Conservation (phyloP, 2,888 invertebrate species). For the Eristalis arbustorum region DNA sequence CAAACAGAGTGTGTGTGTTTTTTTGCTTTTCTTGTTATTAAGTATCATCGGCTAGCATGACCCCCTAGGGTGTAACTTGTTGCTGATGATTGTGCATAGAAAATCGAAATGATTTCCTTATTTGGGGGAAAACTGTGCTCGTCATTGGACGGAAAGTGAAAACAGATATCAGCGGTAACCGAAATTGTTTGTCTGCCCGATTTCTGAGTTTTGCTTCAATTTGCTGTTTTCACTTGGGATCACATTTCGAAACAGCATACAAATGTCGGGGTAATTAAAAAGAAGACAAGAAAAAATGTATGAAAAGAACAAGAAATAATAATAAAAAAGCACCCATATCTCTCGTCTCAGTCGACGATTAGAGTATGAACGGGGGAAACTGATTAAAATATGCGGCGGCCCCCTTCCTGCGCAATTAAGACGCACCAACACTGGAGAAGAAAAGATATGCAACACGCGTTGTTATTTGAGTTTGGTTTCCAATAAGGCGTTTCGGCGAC, state of each 20-base stretch:
- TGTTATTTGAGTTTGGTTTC: neutral
- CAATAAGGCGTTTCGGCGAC: neutral
- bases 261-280: conserved; percentile 18
- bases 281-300: neutral
- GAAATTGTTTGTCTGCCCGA: neutral
- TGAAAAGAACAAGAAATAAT: neutral
- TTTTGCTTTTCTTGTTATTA: neutral
- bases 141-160: conserved; percentile 15
- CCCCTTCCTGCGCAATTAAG: conserved; percentile 18
- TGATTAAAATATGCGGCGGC: conserved; percentile 39
- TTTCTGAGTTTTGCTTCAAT: neutral
- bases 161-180: neutral
- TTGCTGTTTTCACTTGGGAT: conserved; percentile 5
- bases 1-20: conserved; percentile 15
- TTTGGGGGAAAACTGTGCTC: conserved; percentile 12
- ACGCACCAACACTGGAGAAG: conserved; percentile 20
- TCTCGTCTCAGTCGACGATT: conserved; percentile 21
- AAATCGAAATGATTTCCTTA: conserved; percentile 46
- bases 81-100: conserved; percentile 34
- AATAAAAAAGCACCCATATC: conserved; percentile 4
- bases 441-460: conserved; percentile 38
- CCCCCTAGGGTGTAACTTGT: conserved; percentile 69
- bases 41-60: conserved; percentile 46
- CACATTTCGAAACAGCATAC: conserved; percentile 7
- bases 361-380: conserved; percentile 48